Conservation (phyloP, 2,888 invertebrate species). For the Boloria euphrosyne region DNA sequence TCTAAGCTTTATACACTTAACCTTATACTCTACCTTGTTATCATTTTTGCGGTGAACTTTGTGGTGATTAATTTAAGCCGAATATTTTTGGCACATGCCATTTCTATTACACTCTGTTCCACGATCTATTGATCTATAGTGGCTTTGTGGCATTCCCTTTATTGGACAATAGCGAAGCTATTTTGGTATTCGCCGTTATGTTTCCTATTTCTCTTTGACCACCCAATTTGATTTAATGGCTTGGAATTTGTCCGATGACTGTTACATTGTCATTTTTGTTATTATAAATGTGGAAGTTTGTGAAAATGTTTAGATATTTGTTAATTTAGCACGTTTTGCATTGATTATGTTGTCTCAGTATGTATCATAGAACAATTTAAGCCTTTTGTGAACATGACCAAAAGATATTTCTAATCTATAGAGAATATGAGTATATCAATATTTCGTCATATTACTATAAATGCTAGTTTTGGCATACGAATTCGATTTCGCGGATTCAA, state of each 20-base stretch:
- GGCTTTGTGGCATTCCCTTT: constrained; percentile 29
- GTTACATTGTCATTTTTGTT: not conserved
- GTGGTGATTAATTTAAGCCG: not conserved
- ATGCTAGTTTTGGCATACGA: no score
- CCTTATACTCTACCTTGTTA: no score
- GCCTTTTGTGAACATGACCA: no score
- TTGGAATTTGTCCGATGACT: not conserved
- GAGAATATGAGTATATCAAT: no score
- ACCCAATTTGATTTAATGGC: constrained; percentile 18
- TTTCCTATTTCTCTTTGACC: constrained; percentile 26
- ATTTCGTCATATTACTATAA: no score
- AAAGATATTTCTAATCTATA: no score
- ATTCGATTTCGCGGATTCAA: no score
- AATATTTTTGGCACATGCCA: constrained; percentile 3
- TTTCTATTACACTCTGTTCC: constrained; percentile 5
- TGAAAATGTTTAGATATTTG: no score
- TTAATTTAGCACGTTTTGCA: no score
- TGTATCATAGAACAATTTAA: no score
- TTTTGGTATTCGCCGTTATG: constrained; percentile 25
- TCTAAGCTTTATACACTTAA: no score
- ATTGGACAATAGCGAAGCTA: constrained; percentile 27
- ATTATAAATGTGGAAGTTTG: not conserved
- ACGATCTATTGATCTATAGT: constrained; percentile 23
- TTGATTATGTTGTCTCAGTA: no score
- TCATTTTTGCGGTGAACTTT: not conserved